Evolutionary conservation across 2,888 invertebrate species (phyloP).

Genomic region (Xestia sexstrigata): DNA sequence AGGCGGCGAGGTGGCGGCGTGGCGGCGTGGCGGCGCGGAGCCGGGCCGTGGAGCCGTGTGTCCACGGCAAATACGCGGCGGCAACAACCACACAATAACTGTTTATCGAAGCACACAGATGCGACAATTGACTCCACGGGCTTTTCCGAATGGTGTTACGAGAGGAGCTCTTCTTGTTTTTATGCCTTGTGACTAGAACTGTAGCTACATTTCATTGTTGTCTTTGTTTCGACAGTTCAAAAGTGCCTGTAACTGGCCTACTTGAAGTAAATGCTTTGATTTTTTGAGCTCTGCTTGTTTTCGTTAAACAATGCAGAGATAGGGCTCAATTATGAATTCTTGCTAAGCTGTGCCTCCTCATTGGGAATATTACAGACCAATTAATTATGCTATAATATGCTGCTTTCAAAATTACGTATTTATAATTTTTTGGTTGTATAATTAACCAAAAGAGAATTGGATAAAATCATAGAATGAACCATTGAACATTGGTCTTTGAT

Average conservation of each 20-base stretch:
- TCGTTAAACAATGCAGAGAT: not conserved
- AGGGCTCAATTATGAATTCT: not conserved
- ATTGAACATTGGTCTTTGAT: not conserved
- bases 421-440: not conserved
- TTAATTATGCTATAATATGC: not conserved
- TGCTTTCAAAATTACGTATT: not conserved
- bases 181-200: too few relatives aligned
- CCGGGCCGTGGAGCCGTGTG: constrained; percentile 64
- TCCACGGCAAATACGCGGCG: constrained; percentile 72
- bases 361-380: not conserved
- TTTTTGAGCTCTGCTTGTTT: not conserved
- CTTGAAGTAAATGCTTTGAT: too few relatives aligned
- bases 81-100: constrained; percentile 52
- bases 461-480: not conserved
- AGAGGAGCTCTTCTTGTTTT: not conserved
- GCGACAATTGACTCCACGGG: constrained; percentile 59
- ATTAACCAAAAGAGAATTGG: not conserved
- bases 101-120: constrained; percentile 55
- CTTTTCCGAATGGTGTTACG: constrained; percentile 11
- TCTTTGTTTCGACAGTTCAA: too few relatives aligned
- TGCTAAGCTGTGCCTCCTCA: not conserved
- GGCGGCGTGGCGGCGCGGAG: not conserved
- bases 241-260: too few relatives aligned
- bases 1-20: constrained; percentile 23
- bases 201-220: too few relatives aligned